phyloP scores from a whole-genome alignment of 2,888 invertebrate genomes.

The Blera fallax region DNA sequence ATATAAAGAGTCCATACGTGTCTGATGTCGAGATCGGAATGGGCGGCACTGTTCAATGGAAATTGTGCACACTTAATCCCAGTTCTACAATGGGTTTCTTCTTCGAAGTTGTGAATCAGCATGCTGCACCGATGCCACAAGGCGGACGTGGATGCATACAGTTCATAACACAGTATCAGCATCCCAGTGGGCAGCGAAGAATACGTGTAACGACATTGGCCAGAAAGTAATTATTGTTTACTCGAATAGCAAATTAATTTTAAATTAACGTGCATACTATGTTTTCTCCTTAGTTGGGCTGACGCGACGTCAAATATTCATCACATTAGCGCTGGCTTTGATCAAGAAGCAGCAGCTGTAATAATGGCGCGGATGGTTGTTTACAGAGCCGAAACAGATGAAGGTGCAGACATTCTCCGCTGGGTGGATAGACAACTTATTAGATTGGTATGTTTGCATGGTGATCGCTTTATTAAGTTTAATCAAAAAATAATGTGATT shows the following conservation, averaged over 20 bases:
- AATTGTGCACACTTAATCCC: constrained; percentile 96
- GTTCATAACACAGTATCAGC: constrained; percentile 99
- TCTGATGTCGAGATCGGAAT: constrained; percentile 99
- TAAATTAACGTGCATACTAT: constrained; percentile 1
- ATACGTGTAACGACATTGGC: constrained; percentile 98
- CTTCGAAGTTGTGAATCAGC: constrained; percentile 98
- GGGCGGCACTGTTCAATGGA: constrained; percentile 99
- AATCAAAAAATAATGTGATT: not conserved
- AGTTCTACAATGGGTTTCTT: constrained; percentile 96
- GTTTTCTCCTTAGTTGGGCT: constrained; percentile 89
- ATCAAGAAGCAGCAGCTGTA: constrained; percentile 99
- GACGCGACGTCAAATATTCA: constrained; percentile 94
- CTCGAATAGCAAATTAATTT: not conserved
- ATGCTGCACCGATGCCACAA: constrained; percentile 96
- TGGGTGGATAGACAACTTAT: constrained; percentile 99
- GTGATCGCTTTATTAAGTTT: not conserved
- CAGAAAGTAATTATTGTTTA: constrained; percentile 87
- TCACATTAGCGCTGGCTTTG: constrained; percentile 96
- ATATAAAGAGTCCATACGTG: constrained; percentile 94
- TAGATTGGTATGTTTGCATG: constrained; percentile 88
- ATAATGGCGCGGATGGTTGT: constrained; percentile 98
- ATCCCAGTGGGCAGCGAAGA: constrained; percentile 96
- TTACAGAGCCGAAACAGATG: constrained; percentile 96
- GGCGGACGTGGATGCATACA: constrained; percentile 98
- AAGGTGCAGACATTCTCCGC: constrained; percentile 97